Evolutionary conservation across 2,113 vertebrate species (phyloP).

Genomic region (Micronycteris hirsuta): DNA sequence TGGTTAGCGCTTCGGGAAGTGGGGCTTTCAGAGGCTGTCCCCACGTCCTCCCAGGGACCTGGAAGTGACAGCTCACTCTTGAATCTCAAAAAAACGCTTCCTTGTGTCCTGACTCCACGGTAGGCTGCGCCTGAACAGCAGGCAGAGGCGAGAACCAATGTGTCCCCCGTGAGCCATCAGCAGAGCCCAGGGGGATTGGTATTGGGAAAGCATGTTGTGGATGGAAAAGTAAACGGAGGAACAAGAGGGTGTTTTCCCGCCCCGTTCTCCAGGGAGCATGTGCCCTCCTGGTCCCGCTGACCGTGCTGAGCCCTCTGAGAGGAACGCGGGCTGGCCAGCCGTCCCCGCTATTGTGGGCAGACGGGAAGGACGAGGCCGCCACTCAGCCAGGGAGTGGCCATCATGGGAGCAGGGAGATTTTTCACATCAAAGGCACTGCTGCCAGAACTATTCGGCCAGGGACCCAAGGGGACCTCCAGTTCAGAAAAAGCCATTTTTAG

Average conservation of each 20-base stretch:
- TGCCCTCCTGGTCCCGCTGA: not conserved
- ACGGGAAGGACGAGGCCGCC: not conserved
- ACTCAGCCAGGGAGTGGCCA: not conserved
- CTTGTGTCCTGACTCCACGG: not conserved
- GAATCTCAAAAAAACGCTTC: not conserved
- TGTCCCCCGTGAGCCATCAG: not conserved
- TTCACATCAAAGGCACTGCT: not conserved
- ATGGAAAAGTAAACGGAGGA: not conserved
- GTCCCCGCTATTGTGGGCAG: not conserved
- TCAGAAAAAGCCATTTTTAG: constrained; percentile 46
- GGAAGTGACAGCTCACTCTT: accelerated
- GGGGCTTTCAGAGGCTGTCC: not conserved
- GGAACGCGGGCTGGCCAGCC: not conserved
- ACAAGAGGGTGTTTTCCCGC: not conserved
- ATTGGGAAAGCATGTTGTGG: not conserved
- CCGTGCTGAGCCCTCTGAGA: not conserved
- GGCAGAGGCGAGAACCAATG: not conserved
- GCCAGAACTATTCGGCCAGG: not conserved
- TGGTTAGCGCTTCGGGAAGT: not conserved
- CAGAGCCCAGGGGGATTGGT: not conserved
- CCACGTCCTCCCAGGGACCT: too few species aligned
- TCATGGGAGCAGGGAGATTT: not conserved
- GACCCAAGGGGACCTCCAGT: not conserved
- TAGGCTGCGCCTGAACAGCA: not conserved
- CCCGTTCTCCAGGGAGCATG: not conserved